A percentile compares a stretch with the other conserved stretches of the same genome.
phyloP scores from a whole-genome alignment of 2,888 invertebrate genomes.

The Drosophila barbarae region DNA sequence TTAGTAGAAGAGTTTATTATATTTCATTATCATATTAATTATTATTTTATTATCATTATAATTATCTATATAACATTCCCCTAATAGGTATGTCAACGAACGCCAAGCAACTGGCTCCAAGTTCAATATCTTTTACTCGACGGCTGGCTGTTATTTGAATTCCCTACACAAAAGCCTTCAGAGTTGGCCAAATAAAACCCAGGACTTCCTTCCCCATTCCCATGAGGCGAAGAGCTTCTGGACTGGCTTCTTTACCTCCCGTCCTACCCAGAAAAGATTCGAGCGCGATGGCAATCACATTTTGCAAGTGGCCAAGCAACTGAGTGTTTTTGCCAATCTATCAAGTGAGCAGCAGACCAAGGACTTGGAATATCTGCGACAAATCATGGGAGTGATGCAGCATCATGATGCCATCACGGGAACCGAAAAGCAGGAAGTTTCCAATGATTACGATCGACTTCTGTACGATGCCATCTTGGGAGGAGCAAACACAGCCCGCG shows the following conservation, averaged over 20 bases:
- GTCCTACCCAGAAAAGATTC: constrained; percentile 89
- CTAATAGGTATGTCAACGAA: constrained; percentile 72
- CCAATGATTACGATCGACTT: constrained; percentile 91
- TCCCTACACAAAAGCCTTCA: constrained; percentile 82
- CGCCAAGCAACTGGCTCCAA: constrained; percentile 81
- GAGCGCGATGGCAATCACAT: constrained; percentile 88
- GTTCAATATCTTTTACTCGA: constrained; percentile 91
- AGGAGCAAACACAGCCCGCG: constrained; percentile 78
- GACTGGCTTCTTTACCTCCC: constrained; percentile 94
- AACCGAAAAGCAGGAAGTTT: constrained; percentile 92
- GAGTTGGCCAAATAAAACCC: constrained; percentile 86
- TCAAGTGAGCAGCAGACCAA: constrained; percentile 66
- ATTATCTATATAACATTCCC: background rate
- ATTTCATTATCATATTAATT: no score
- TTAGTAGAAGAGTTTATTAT: constrained; percentile 77
- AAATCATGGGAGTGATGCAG: constrained; percentile 84
- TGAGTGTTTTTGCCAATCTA: constrained; percentile 83
- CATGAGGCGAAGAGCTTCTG: constrained; percentile 92
- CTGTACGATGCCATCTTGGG: constrained; percentile 86
- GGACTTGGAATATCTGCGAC: constrained; percentile 81
- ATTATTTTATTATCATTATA: no score
- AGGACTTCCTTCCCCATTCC: constrained; percentile 96
- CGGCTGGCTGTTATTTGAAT: constrained; percentile 91
- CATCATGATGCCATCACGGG: constrained; percentile 94
- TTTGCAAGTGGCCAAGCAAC: constrained; percentile 88